These are phyloP conservation scores for Terrapene triunguis DNA, from an alignment of 2,113 vertebrate genomes.

Conservation along the genomic window DNA sequence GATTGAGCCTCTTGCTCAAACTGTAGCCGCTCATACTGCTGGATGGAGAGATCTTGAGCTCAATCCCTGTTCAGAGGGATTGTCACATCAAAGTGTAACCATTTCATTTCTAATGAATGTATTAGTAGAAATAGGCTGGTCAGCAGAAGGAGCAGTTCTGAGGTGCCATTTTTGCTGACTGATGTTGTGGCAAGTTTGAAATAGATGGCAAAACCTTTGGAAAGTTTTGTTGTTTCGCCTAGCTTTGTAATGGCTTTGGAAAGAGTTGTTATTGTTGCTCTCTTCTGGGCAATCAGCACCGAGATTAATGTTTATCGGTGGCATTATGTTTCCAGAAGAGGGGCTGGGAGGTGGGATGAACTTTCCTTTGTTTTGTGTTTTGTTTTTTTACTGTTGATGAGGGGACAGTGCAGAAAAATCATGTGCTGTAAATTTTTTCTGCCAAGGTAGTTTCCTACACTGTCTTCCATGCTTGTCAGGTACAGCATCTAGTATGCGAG, in stretches of 20 bases:
- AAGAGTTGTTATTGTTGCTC: conserved; percentile 26
- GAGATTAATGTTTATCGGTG: conserved; percentile 48
- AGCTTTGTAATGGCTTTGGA: too few relatives aligned
- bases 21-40: too few relatives aligned
- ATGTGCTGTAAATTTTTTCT: conserved; percentile 57
- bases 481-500: not conserved
- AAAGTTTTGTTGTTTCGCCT: not conserved
- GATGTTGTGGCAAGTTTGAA: not conserved
- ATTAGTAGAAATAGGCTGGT: too few relatives aligned
- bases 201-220: conserved; percentile 18
- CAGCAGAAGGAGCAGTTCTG: not conserved
- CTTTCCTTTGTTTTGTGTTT: conserved; percentile 29
- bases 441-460: conserved; percentile 49
- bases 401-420: not conserved
- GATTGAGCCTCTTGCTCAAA: too few relatives aligned
- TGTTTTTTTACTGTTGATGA: conserved; percentile 32
- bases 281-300: conserved; percentile 2
- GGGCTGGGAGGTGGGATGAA: not conserved
- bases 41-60: too few relatives aligned
- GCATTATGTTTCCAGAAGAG: conserved; percentile 45
- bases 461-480: not conserved
- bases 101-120: too few relatives aligned
- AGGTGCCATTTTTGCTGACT: not conserved
- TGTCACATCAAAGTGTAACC: too few relatives aligned
- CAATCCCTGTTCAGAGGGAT: too few relatives aligned